Evolutionary conservation across 1,140 invertebrate genomes (phyloP).

Genomic region (Zaprionus vittiger): DNA sequence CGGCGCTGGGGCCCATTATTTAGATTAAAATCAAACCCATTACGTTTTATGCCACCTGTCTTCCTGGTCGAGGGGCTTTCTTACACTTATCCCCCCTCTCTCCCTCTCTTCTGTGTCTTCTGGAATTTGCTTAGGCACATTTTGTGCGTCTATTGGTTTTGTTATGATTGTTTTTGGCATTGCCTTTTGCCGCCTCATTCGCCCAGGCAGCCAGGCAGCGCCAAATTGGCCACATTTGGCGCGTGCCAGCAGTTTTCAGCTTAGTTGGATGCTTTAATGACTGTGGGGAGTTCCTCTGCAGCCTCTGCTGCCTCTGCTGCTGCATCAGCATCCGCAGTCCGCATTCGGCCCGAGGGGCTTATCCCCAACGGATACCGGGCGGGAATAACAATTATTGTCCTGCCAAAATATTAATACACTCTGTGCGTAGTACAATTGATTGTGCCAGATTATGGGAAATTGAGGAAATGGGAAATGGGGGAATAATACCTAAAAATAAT

Average conservation of each 20-base stretch:
- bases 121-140: constrained; percentile 21
- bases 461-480: not conserved
- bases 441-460: not conserved
- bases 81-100: not conserved
- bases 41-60: constrained; percentile 70
- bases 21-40: constrained; percentile 80
- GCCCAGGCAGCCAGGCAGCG: constrained; percentile 6
- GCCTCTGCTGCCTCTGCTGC: not conserved
- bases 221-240: constrained; percentile 72
- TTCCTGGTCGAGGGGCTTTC: constrained; percentile 26
- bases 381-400: not conserved
- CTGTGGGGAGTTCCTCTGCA: constrained; percentile 38
- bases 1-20: constrained; percentile 65
- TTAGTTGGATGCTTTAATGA: constrained; percentile 63
- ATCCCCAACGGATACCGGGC: constrained; percentile 11
- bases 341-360: constrained; percentile 1
- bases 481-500: not conserved
- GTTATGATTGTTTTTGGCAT: constrained; percentile 69
- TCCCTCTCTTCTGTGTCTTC: not conserved
- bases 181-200: constrained; percentile 27
- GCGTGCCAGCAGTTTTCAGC: constrained; percentile 61
- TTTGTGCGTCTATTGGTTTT: constrained; percentile 57
- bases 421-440: constrained; percentile 12
- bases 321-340: constrained; percentile 5
- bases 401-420: constrained; percentile 12